Base-by-base conservation (phyloP, 1,140 invertebrate genomes). In the Sycophila sp. region DNA sequence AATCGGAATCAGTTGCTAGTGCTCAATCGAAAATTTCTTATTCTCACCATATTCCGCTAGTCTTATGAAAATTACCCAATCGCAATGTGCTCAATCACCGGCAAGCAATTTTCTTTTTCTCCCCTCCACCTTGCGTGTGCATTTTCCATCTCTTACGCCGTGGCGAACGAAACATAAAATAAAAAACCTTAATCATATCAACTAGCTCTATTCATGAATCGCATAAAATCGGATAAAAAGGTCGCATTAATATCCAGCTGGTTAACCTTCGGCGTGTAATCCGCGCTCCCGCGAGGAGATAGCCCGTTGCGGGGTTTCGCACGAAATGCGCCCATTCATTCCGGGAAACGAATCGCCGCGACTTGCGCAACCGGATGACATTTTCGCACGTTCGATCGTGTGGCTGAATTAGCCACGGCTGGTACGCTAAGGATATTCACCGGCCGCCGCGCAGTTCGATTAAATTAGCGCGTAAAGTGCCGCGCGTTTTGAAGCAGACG, bases 361-460 rank as follows among this genome's bases (percentile, higher is more conserved):
- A 4, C 59, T 69, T 68, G 47, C 71, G 58, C 38, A 74, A 76
- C 53, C 53, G 30, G 11, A 65, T 32, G 67, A 40, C 68, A 65
- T 70, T 69, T 67, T 64, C 64, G 69, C 70, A 55, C 55, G 56
- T 73, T 73, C 69, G 60, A 56, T 51, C 42, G 26, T 62, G n/a
- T n/a, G n/a, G 65, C 13, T 26, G 42, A 32, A 67, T 69, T 53
- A 69, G 36, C 63, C 24, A 32, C 59, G 30, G 49, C 7, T n/a
- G n/a, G n/a, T n/a, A n/a, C n/a, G n/a, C n/a, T n/a, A n/a, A n/a
- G 4, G 47, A 38, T 38, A 51, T 64, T 24, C 17, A n/a, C 32
- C 5, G 19, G 58, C 38, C 10, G 6, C 7, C 24, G 15, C 22
- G 17, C 17, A 53, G 40, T 53, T 53, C 13, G 19, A 62, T 60